These are phyloP conservation scores for Agrotis segetum DNA, from an alignment of 2,888 invertebrate species.

Conservation along the genomic window DNA sequence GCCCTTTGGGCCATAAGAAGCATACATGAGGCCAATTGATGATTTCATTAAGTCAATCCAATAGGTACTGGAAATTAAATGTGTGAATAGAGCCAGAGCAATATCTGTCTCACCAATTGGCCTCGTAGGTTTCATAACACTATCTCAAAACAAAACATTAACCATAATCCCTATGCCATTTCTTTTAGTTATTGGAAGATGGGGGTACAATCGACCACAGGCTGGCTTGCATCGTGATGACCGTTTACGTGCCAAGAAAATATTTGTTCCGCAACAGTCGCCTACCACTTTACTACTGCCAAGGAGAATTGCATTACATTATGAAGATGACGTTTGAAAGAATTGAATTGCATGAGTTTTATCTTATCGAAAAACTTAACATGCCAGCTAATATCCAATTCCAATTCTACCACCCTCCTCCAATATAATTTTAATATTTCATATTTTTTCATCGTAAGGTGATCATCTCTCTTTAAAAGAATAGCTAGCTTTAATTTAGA, in stretches of 20 bases:
- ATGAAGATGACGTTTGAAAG: conserved; percentile 71
- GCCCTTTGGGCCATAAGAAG: too few relatives aligned
- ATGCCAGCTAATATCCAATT: conserved; percentile 73
- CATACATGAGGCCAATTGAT: too few relatives aligned
- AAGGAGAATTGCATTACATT: conserved; percentile 70
- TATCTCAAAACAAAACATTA: not conserved
- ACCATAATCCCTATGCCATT: not conserved
- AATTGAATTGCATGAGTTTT: conserved; percentile 80
- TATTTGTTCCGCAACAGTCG: conserved; percentile 72
- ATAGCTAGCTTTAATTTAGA: too few relatives aligned
- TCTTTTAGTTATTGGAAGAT: conserved; percentile 74
- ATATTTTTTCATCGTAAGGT: too few relatives aligned
- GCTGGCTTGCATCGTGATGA: conserved; percentile 78
- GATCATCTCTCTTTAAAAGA: too few relatives aligned
- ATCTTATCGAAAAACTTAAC: conserved; percentile 62
- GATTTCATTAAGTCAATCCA: too few relatives aligned
- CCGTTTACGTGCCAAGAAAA: conserved; percentile 68
- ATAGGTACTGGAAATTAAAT: too few relatives aligned
- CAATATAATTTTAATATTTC: not conserved
- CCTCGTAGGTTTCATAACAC: not conserved
- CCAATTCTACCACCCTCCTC: conserved; percentile 77
- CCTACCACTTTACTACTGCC: conserved; percentile 81
- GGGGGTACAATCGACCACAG: conserved; percentile 66
- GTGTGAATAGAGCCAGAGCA: too few relatives aligned
- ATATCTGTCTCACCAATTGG: too few relatives aligned